Evolutionary conservation across 2,113 vertebrate species (phyloP), one percentile per base, ranked within the genome.

Genomic region (Amazona vittata): DNA sequence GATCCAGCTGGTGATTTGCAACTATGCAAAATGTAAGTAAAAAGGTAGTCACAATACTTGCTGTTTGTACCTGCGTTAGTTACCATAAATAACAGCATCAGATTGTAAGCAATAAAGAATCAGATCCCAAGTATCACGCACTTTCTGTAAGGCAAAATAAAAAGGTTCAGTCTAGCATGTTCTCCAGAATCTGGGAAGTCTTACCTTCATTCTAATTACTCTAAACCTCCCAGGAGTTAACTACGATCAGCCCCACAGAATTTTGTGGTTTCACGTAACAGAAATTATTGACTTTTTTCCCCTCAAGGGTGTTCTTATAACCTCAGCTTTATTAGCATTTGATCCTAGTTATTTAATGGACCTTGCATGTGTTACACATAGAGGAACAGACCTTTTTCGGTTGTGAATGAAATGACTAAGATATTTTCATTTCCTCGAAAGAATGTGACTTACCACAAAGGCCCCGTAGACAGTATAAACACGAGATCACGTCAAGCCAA

Each of bases 301-400:
- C 33, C 64, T 87, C 43, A 80, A 57, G 39, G 50, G 85, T 62
- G 20, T 69, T 70, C 64, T 64, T 93, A 12, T 91, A 69, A 83
- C 12, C 15, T 82, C 39, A 2, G 4, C 18, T 78, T 90, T 74
- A 68, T 81, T 87, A 31, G 35, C 18, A 24, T 84, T 91, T 77
- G 21, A 80, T 96, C 53, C 69, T 49, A 33, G 60, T 31, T 84
- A 74, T 85, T 89, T 94, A 90, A 95, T 73, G 62, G 57, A 76
- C 43, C 31, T 73, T 65, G 41, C 15, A 75, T 70, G 37, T 88
- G 44, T 91, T 84, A 79, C 63, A 70, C n/a, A 20, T 43, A 86
- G 18, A 90, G 47, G 68, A 93, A 87, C 8, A 96, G 78, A 73
- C 76, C 21, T 75, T 82, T n/a, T n/a, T n/a, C n/a, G n/a, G n/a